A percentile compares a stretch with the other conserved stretches of the same genome.
Evolutionary conservation across 2,888 invertebrate species (phyloP).

Genomic region (Bellardia pandia): DNA sequence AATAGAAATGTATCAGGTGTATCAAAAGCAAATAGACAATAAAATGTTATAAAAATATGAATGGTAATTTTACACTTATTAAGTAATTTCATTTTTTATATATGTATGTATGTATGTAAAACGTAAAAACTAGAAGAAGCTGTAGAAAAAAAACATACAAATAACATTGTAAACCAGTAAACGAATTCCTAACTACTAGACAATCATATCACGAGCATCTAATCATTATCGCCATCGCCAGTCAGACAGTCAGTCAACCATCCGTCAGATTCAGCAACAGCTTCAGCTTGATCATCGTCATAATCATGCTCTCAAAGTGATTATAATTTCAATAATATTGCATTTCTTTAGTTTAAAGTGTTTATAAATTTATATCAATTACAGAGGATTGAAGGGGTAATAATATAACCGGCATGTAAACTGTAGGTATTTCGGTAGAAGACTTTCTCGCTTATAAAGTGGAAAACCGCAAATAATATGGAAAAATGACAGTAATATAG

Average conservation of each 20-base stretch:
- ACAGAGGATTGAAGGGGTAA: neutral
- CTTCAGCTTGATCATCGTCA: neutral
- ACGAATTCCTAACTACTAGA: constrained; percentile 35
- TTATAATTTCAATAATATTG: constrained; percentile 40
- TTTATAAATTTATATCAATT: constrained; percentile 47
- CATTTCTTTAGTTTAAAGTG: constrained; percentile 29
- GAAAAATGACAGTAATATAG: constrained; percentile 67
- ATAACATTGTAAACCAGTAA: constrained; percentile 41
- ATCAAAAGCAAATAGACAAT: constrained; percentile 52
- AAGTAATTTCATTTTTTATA: constrained; percentile 58
- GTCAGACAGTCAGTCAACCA: neutral
- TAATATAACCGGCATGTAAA: neutral
- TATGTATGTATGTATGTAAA: constrained; percentile 6
- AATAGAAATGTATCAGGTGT: constrained; percentile 46
- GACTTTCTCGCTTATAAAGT: constrained; percentile 40
- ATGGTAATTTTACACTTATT: constrained; percentile 69
- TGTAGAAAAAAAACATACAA: constrained; percentile 30
- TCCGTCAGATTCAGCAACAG: neutral
- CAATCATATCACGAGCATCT: neutral
- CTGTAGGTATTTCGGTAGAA: constrained; percentile 30
- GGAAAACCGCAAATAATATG: constrained; percentile 66
- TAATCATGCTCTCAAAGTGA: constrained; percentile 18
- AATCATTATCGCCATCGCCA: neutral
- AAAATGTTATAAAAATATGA: constrained; percentile 45
- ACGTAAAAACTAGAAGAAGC: constrained; percentile 26